phyloP scores from a whole-genome alignment of 2,113 vertebrate species.

The Chloebia gouldiae region DNA sequence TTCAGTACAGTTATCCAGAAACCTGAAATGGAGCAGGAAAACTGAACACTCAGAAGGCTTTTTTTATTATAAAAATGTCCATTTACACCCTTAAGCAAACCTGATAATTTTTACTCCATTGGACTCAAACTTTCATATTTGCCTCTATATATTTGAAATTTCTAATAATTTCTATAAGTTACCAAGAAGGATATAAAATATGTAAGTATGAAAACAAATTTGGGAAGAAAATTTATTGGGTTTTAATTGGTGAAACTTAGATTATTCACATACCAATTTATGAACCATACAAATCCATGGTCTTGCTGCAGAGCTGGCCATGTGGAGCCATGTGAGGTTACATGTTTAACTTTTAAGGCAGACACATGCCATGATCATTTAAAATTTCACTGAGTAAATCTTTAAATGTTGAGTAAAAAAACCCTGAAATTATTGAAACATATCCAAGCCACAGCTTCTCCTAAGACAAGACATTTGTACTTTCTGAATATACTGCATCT shows the following conservation, averaged over 20 bases:
- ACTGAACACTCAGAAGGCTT: not conserved
- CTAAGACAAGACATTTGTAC: not conserved
- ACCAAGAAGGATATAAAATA: not conserved
- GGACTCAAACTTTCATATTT: conserved; percentile 30
- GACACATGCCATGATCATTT: not conserved
- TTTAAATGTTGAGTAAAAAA: not conserved
- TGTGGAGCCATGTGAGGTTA: not conserved
- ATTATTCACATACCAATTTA: not conserved
- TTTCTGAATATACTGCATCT: not conserved
- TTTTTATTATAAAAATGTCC: conserved; percentile 45
- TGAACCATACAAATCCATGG: not conserved
- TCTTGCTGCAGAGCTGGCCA: not conserved
- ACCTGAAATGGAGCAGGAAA: conserved; percentile 37
- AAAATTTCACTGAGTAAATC: not conserved
- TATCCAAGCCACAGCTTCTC: not conserved
- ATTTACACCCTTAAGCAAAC: conserved; percentile 43
- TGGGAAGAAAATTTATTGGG: not conserved
- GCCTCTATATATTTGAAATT: not conserved
- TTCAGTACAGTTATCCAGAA: conserved; percentile 33
- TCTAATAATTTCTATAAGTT: not conserved
- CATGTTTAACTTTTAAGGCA: not conserved
- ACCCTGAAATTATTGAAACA: not conserved
- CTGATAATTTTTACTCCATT: conserved; percentile 23
- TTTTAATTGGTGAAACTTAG: not conserved
- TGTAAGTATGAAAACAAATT: not conserved